Base-by-base conservation (phyloP, 2,797 vertebrate genomes). In the Anguilla pacifica region DNA sequence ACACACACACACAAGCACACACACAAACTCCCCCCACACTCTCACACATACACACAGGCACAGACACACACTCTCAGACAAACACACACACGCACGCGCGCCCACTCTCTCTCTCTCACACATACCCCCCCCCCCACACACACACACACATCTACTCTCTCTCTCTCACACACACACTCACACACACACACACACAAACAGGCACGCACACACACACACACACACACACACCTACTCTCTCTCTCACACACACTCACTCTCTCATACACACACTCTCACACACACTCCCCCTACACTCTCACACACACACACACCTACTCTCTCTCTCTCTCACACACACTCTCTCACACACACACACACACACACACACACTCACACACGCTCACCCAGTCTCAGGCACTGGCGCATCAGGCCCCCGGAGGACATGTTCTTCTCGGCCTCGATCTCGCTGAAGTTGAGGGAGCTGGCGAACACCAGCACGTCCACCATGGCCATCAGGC, bases 351-450 rank as follows among this genome's bases (percentile, higher is more conserved):
- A 84, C 35, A 4, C 64, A 35, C 49, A 85, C 70, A 85, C 86
- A 87, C 39, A 85, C 11, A 22, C 85, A 85, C 87, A 81, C 53
- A 88, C 7, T 49, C 22, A 89, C 25, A 89, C 10, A 90, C 13
- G 74, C 22, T n/a, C 55, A 31, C 88, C 87, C 51, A 88, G 83
- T 22, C 87, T 74, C 35, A 88, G 70, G 83, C 87, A 88, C 39
- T 99, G 99, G 83, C 99, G 96, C 98, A 99, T 99, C 90, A 99
- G 95, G 81, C 99, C 98, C 85, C 99, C 99, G 6, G 98, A 98
- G 87, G 98, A 99, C 99, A 99, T 99, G 95, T 99, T 99, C 95
- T 99, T 99, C 94, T 99, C 99, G 13, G 98, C 98, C 95, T 99
- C 99, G 49, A 99, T 99, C 93, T 99, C 98, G 90, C 98, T 99